phyloP scores from a whole-genome alignment of 1,140 invertebrate species.

The Nilaparvata lugens region DNA sequence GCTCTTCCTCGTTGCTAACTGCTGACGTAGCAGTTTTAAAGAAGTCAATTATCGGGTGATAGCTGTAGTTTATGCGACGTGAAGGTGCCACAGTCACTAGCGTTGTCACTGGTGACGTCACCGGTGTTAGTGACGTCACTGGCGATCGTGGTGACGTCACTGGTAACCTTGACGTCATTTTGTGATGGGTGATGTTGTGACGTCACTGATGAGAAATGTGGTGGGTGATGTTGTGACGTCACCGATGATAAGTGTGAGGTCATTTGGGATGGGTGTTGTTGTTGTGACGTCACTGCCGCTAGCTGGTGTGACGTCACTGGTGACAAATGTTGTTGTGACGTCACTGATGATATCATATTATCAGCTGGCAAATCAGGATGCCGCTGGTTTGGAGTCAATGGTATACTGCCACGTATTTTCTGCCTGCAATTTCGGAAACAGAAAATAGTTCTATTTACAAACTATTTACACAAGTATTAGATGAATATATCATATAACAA shows the following conservation, averaged over 20 bases:
- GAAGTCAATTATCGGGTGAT: conserved; percentile 77
- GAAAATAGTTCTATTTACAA: not conserved
- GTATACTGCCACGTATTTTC: no score
- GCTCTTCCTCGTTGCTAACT: not conserved
- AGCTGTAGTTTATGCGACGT: conserved; percentile 61
- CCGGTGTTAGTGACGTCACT: conserved; percentile 25
- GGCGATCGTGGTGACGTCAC: not conserved
- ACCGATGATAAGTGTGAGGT: not conserved
- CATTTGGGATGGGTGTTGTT: not conserved
- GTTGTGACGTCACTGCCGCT: not conserved
- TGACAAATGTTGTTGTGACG: conserved; percentile 6
- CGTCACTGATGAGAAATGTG: not conserved
- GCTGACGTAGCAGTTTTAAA: conserved; percentile 41
- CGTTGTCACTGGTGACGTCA: not conserved
- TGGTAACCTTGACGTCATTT: not conserved
- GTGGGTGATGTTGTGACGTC: conserved; percentile 1
- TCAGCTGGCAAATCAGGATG: conserved; percentile 22
- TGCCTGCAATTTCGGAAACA: no score
- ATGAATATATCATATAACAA: no score
- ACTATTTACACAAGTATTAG: not conserved
- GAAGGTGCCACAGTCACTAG: conserved; percentile 32
- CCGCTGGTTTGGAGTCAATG: conserved; percentile 14
- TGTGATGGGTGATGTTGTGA: not conserved
- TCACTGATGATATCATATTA: conserved; percentile 16
- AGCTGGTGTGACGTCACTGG: not conserved